phyloP scores from a whole-genome alignment of 2,888 invertebrate species.

The Arrhopalites spinosus region DNA sequence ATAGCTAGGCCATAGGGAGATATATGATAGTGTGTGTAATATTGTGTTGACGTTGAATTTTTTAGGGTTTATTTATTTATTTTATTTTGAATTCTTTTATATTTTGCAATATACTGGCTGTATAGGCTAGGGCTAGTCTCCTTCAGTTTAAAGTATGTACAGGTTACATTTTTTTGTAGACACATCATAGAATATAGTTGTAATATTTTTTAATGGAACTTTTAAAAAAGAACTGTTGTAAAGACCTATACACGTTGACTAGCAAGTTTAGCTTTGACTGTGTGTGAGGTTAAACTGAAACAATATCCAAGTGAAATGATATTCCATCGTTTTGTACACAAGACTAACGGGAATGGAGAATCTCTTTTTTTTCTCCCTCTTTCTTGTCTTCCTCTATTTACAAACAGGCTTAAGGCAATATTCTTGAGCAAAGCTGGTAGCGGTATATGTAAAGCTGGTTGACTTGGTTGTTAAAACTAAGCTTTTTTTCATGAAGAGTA shows the following conservation, averaged over 20 bases:
- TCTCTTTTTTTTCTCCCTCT: too few species aligned
- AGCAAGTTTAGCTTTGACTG: not conserved
- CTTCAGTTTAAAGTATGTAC: too few species aligned
- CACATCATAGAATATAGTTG: not conserved
- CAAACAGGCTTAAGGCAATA: slow-evolving; percentile 5
- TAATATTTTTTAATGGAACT: not conserved
- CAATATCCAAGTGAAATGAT: too few species aligned
- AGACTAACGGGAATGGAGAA: slow-evolving; percentile 7
- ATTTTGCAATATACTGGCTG: too few species aligned
- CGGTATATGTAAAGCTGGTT: too few species aligned
- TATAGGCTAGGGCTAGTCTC: too few species aligned
- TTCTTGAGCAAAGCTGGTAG: not conserved
- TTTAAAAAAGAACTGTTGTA: not conserved
- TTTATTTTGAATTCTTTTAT: not conserved
- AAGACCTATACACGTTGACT: not conserved
- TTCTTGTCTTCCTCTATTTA: slow-evolving; percentile 13
- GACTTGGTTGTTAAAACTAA: too few species aligned
- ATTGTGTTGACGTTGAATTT: too few species aligned
- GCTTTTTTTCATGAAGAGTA: too few species aligned
- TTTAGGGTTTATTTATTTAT: too few species aligned
- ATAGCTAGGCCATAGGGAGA: too few species aligned
- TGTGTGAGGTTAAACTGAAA: not conserved
- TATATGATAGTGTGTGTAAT: too few species aligned
- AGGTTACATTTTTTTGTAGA: not conserved
- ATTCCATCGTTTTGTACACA: not conserved